Evolutionary conservation across 2,797 vertebrate species (phyloP).

Genomic region (Syngnathus acus): DNA sequence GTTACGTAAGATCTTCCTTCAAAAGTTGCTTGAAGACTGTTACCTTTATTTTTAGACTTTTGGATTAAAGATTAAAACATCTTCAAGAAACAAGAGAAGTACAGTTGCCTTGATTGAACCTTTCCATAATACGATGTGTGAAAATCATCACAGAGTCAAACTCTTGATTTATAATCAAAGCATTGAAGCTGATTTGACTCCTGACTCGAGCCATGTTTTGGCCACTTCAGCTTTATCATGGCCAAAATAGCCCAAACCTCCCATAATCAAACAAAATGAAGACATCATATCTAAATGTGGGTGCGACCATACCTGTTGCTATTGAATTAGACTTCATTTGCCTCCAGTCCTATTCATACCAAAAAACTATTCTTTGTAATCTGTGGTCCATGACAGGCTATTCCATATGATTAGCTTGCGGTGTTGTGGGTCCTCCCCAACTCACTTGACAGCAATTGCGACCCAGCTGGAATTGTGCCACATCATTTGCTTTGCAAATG

Average conservation of each 20-base stretch:
- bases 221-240: background rate
- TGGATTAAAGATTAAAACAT: background rate
- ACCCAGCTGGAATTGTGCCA: background rate
- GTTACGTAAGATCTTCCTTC: no score
- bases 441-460: background rate
- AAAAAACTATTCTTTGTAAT: background rate
- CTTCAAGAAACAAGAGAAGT: background rate
- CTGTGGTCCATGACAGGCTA: background rate
- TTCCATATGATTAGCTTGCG: slow-evolving; percentile 1
- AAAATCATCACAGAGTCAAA: background rate
- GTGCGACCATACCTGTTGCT: background rate
- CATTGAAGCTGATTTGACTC: background rate
- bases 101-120: background rate
- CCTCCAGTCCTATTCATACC: background rate
- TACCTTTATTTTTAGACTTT: background rate
- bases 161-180: background rate
- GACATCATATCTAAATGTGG: background rate
- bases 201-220: background rate
- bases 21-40: no score
- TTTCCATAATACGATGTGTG: background rate
- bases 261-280: background rate
- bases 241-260: background rate
- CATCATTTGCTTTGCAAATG: slow-evolving; percentile 3
- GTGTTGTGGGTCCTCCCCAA: background rate
- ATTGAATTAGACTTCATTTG: background rate